Conservation (phyloP, 2,113 vertebrate genomes). For the Hydrolagus affinis region DNA sequence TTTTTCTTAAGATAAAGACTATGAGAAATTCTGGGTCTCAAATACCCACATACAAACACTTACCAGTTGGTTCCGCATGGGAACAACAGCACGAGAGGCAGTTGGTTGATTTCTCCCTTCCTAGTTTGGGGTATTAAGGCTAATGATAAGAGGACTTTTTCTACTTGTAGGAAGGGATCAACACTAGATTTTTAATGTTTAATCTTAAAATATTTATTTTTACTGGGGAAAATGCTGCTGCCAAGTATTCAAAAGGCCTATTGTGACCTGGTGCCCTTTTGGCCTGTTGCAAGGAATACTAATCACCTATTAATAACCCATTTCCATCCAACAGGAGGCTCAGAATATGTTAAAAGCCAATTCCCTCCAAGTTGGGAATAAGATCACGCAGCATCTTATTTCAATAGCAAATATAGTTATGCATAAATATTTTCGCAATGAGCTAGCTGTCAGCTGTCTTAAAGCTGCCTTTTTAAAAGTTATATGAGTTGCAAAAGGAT, state of each 20-base stretch:
- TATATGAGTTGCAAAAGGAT: background rate
- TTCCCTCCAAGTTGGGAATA: background rate
- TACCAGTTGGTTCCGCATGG: too few species aligned
- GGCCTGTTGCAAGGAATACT: background rate
- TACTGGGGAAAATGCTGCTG: background rate
- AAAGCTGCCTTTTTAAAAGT: background rate
- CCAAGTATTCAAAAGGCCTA: background rate
- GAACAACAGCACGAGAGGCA: too few species aligned
- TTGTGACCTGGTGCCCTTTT: background rate
- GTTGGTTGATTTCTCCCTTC: too few species aligned
- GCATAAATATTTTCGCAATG: background rate
- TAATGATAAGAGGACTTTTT: too few species aligned
- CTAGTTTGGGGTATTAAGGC: too few species aligned
- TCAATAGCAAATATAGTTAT: background rate
- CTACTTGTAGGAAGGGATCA: too few species aligned
- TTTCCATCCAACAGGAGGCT: background rate
- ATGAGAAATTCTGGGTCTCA: too few species aligned
- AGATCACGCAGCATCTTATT: background rate
- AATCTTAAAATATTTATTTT: background rate
- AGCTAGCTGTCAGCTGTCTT: background rate
- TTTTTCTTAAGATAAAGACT: too few species aligned
- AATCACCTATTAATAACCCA: background rate
- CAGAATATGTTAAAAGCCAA: background rate
- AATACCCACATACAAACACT: too few species aligned
- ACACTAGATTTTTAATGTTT: too few species aligned